These are phyloP conservation scores for Brachystomella parvula DNA, from an alignment of 1,140 invertebrate species.

Conservation along the genomic window DNA sequence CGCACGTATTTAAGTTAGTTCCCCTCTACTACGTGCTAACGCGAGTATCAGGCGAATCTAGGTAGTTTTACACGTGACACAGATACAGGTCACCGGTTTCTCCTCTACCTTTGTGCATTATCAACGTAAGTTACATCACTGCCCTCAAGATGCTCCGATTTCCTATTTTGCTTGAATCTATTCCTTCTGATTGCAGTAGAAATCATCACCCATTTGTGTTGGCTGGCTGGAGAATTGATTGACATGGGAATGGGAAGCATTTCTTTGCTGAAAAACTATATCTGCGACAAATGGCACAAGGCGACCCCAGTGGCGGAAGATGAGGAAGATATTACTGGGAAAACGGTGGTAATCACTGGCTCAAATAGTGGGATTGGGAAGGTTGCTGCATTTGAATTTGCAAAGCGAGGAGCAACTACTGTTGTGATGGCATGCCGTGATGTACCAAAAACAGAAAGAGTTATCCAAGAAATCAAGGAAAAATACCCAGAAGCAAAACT, in stretches of 20 bases:
- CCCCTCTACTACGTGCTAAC: no score
- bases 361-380: constrained; percentile 71
- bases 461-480: constrained; percentile 52
- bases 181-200: no score
- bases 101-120: no score
- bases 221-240: no score
- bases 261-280: background rate
- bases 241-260: background rate
- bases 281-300: background rate
- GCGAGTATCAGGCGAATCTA: no score
- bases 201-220: no score
- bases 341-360: constrained; percentile 66
- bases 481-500: constrained; percentile 50
- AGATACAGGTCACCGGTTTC: no score
- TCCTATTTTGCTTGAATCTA: no score
- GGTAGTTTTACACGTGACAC: no score
- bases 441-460: constrained; percentile 52
- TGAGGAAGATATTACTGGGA: constrained; percentile 46
- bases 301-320: background rate
- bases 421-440: constrained; percentile 67
- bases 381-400: constrained; percentile 60
- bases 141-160: no score
- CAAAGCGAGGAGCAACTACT: constrained; percentile 59
- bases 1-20: no score
- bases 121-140: no score